phyloP scores from a whole-genome alignment of 1,140 invertebrate genomes.

The Eciton burchellii region DNA sequence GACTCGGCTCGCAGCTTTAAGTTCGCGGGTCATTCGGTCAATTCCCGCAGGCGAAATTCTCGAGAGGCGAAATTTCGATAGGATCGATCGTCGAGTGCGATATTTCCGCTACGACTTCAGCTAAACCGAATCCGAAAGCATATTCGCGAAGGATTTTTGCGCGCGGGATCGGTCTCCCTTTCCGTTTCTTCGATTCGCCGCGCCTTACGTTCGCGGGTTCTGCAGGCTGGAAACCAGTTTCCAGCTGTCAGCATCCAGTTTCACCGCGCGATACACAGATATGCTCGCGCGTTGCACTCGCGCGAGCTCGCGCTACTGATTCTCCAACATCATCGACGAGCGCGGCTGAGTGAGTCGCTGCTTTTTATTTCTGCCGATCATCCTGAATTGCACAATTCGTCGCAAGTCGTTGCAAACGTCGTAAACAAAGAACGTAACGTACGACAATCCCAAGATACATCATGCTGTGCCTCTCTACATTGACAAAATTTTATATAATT shows the following conservation, averaged over 20 bases:
- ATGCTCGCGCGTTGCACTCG: slow-evolving; percentile 2
- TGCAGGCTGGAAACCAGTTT: slow-evolving; percentile 70
- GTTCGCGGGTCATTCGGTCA: background rate
- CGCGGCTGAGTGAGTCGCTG: too few relatives aligned
- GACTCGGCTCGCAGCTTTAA: background rate
- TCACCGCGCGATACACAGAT: slow-evolving; percentile 48
- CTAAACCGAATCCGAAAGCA: too few relatives aligned
- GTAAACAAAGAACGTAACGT: too few relatives aligned
- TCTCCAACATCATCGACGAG: too few relatives aligned
- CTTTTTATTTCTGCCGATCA: too few relatives aligned
- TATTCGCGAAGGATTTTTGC: too few relatives aligned
- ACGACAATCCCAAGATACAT: too few relatives aligned
- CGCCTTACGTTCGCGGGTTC: slow-evolving; percentile 40
- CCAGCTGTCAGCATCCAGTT: slow-evolving; percentile 73
- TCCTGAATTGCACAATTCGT: too few relatives aligned
- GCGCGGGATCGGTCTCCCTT: background rate
- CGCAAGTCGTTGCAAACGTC: too few relatives aligned
- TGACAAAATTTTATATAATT: too few relatives aligned
- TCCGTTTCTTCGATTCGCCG: slow-evolving; percentile 29
- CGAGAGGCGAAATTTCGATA: background rate
- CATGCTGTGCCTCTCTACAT: too few relatives aligned
- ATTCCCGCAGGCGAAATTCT: background rate
- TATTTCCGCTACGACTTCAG: too few relatives aligned
- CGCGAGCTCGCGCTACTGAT: background rate
- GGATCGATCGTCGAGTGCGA: background rate